These are phyloP conservation scores for Pogonocichla stellata DNA, from an alignment of 2,113 vertebrate genomes.

Conservation along the genomic window DNA sequence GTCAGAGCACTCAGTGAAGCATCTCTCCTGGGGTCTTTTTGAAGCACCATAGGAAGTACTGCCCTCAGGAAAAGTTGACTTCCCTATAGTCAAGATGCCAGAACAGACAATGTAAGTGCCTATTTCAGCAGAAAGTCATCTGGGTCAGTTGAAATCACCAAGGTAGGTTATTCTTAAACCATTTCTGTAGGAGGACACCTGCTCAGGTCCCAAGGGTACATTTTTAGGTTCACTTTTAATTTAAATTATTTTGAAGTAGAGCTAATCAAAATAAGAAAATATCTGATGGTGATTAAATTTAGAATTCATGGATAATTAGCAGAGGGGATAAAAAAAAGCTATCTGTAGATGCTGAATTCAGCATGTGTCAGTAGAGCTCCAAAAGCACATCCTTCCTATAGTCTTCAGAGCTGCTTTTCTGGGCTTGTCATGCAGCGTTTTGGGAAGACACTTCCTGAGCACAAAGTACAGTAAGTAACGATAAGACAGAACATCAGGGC, in stretches of 20 bases:
- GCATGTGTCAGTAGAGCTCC: not conserved
- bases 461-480: not conserved
- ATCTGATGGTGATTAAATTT: conserved; percentile 30
- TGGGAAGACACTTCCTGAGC: not conserved
- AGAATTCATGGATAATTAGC: conserved; percentile 1
- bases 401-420: not conserved
- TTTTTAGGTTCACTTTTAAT: conserved; percentile 3
- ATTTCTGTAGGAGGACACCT: not conserved
- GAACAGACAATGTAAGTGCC: not conserved
- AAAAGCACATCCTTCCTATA: not conserved
- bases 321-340: not conserved
- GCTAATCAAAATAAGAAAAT: conserved; percentile 39
- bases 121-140: not conserved
- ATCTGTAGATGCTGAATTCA: not conserved
- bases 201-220: not conserved
- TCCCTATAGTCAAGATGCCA: not conserved
- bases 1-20: not conserved
- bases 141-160: not conserved
- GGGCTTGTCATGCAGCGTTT: not conserved
- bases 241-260: conserved; percentile 7
- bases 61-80: not conserved
- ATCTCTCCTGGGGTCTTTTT: not conserved
- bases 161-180: not conserved
- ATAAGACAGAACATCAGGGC: not conserved
- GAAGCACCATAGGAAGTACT: not conserved